Base-by-base conservation (phyloP, 2,888 invertebrate species). In the Hemistola chrysoprasaria region DNA sequence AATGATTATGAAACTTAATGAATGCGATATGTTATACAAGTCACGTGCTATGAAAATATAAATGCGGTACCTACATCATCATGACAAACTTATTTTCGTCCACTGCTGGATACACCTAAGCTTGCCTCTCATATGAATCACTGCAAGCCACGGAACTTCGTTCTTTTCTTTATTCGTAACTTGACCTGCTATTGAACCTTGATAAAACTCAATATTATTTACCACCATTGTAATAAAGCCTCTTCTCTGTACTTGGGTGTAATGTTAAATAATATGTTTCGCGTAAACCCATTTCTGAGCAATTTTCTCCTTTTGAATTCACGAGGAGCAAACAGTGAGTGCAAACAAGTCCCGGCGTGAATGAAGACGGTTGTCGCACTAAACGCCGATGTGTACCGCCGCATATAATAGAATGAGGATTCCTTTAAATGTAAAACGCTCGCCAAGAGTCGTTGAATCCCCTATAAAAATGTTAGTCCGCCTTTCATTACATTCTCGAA, bases 391-490 rank as follows among this genome's bases (percentile, higher is more conserved):
- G 77, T 78, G 79, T 82, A 75, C 70, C 77, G 69, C 73, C 69
- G 72, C 80, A 75, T 76, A 78, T 82, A 82, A 80, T 79, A 74
- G 78, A 81, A 82, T 78, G 81, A 71, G 77, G 71, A 82, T 81
- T 83, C 80, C 83, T 79, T 47, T 85, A 81, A 82, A 85, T 84
- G 86, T 82, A 83, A 85, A 85, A 77, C 79, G 81, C 68, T 78
- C 71, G 65, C 67, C 69, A 74, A 73, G 80, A 78, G 75, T 78
- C 85, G 83, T 85, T 85, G 78, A 72, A 83, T 78, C 83, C 83
- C 75, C 86, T 81, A 85, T 85, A 85, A 85, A 85, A 85, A 85
- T 83, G 84, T 85, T 82, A 83, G 79, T 74, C 81, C 76, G 70
- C 77, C 73, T 85, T 84, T 83, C 86, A 84, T 84, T 84, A 83